Percentiles rank a stretch among this genome's conserved stretches.
phyloP scores from a whole-genome alignment of 2,797 vertebrate species.

The Tolypeutes matacus region DNA sequence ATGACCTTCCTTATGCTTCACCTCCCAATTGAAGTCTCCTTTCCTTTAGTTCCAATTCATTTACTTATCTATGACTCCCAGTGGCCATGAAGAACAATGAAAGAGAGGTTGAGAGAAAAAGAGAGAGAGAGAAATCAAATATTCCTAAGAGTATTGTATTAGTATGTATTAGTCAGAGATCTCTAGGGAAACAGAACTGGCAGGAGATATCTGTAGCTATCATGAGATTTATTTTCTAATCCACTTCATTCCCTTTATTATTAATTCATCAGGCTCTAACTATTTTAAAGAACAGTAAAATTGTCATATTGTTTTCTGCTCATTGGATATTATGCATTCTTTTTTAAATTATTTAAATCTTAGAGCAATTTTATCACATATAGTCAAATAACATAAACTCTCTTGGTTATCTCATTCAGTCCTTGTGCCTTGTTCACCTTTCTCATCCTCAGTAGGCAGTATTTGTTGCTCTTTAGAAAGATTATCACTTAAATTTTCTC shows the following conservation, averaged over 20 bases:
- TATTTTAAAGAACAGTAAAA: background rate
- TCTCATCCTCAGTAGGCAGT: background rate
- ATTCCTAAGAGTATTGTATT: no score
- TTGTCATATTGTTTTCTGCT: background rate
- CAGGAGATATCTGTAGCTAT: no score
- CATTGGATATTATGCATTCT: background rate
- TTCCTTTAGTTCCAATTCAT: conserved; percentile 36
- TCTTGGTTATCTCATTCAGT: background rate
- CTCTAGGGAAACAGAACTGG: no score
- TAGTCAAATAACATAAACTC: background rate
- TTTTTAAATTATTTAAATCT: background rate
- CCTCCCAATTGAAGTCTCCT: conserved; percentile 12
- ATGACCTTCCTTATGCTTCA: background rate
- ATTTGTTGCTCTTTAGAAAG: background rate
- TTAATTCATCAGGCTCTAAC: background rate
- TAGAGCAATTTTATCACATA: background rate
- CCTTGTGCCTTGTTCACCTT: background rate
- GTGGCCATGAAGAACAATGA: background rate
- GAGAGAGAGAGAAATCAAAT: background rate
- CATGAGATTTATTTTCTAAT: background rate
- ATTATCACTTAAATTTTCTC: background rate
- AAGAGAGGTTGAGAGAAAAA: background rate
- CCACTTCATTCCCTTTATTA: background rate
- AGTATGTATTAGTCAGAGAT: no score
- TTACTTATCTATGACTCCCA: conserved; percentile 43